Percentiles rank a stretch among this genome's conserved stretches.
Evolutionary conservation across 2,113 vertebrate species (phyloP).

Genomic region (Ciconia stormi): DNA sequence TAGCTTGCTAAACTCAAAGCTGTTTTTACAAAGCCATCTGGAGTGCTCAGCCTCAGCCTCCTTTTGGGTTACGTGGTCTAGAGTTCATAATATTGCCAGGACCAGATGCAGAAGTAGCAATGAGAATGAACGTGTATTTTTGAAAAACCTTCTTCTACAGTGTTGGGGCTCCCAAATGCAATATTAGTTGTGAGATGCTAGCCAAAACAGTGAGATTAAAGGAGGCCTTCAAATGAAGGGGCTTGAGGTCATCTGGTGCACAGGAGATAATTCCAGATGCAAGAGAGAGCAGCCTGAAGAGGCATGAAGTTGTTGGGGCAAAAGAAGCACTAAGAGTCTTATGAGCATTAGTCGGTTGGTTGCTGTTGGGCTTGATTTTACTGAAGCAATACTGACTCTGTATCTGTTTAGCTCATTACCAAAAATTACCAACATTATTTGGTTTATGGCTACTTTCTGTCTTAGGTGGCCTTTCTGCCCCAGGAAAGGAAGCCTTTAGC

Average conservation of each 20-base stretch:
- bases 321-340: neutral
- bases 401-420: neutral
- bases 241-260: neutral
- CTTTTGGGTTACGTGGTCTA: neutral
- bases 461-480: neutral
- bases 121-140: neutral
- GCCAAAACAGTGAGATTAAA: neutral
- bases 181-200: neutral
- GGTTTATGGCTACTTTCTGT: neutral
- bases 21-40: conserved; percentile 50
- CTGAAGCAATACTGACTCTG: neutral
- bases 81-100: neutral
- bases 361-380: neutral
- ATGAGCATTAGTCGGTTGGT: neutral
- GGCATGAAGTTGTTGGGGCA: neutral
- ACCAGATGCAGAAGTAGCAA: conserved; percentile 17
- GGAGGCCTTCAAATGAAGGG: neutral
- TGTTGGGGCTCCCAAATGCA: neutral
- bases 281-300: neutral
- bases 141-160: neutral
- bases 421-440: neutral
- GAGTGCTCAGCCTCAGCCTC: neutral
- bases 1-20: conserved; percentile 8
- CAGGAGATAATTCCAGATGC: neutral
- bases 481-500: neutral